Evolutionary conservation across 2,888 invertebrate genomes (phyloP), one percentile per base, ranked within the genome.

Genomic region (Pachycephus smyrnensis): DNA sequence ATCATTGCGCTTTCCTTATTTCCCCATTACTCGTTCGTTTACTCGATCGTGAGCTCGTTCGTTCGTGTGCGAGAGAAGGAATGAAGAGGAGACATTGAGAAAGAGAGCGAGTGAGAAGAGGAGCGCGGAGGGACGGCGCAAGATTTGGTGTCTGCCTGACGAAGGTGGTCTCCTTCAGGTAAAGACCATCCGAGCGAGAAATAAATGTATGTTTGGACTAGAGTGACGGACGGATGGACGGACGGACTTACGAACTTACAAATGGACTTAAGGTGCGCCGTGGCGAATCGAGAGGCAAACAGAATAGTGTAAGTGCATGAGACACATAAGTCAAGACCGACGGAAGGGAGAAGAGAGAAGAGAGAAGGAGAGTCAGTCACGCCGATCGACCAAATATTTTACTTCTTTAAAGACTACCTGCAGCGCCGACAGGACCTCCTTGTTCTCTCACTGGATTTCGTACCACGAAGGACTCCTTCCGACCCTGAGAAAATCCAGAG

Each of bases 221-320:
- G 80, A 76, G 79, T 81, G 83, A 84, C 79, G 80, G 80, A 82
- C 80, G 69, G 79, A 80, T 73, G 78, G 78, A 77, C 37, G 71
- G 55, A 74, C 69, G 76, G 75, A 36, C 77, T 77, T 73, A 80
- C 74, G 69, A 76, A 73, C 75, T 79, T 73, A 79, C 75, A 76
- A 79, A 73, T 76, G 75, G 75, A 71, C 68, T 83, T 82, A 85
- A 80, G 80, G 79, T 69, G 76, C 69, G 75, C 87, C 89, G 87
- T 89, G 86, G 87, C 89, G 88, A 89, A 89, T 89, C 86, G 88
- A 83, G 84, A 83, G 86, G 81, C 83, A 85, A 86, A 86, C 85
- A 85, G 85, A 88, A 85, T 15, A 69, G 73, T 77, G 73, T 75
- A 77, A 79, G 76, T 73, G 75, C 33, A 76, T 71, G 78, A 75